phyloP scores from a whole-genome alignment of 2,113 vertebrate genomes.

The Egretta garzetta region DNA sequence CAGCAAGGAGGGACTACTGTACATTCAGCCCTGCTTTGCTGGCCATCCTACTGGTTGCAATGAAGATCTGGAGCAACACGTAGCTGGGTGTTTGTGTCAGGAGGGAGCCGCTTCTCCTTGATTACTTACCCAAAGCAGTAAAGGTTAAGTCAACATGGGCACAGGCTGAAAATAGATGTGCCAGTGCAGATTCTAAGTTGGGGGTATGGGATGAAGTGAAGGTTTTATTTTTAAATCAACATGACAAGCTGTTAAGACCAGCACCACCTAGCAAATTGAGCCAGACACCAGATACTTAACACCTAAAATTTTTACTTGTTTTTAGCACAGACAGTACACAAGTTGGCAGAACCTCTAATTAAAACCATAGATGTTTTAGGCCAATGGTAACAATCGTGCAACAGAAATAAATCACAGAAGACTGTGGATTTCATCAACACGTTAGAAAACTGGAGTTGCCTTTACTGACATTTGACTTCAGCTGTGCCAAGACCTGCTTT shows the following conservation, averaged over 20 bases:
- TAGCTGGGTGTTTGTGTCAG: neutral
- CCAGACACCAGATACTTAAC: neutral
- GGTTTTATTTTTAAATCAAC: neutral
- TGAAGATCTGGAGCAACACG: neutral
- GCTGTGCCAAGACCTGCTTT: neutral
- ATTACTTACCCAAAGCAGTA: neutral
- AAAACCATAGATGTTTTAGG: neutral
- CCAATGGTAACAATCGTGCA: constrained; percentile 58
- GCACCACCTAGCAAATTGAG: neutral
- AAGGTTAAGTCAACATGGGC: neutral
- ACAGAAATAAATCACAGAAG: constrained; percentile 35
- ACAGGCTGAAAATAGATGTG: neutral
- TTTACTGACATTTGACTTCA: neutral
- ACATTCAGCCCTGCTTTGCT: neutral
- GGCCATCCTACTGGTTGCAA: neutral
- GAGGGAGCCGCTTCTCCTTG: neutral
- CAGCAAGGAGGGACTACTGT: neutral
- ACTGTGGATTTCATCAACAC: constrained; percentile 31
- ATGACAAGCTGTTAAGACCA: neutral
- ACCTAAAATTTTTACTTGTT: constrained; percentile 64
- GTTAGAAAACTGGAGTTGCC: constrained; percentile 15
- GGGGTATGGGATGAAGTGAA: neutral
- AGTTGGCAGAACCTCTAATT: constrained; percentile 59
- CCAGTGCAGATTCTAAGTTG: neutral
- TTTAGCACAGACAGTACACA: constrained; percentile 60